Conservation (phyloP, 2,797 vertebrate genomes). For the Catostomus latipinnis region DNA sequence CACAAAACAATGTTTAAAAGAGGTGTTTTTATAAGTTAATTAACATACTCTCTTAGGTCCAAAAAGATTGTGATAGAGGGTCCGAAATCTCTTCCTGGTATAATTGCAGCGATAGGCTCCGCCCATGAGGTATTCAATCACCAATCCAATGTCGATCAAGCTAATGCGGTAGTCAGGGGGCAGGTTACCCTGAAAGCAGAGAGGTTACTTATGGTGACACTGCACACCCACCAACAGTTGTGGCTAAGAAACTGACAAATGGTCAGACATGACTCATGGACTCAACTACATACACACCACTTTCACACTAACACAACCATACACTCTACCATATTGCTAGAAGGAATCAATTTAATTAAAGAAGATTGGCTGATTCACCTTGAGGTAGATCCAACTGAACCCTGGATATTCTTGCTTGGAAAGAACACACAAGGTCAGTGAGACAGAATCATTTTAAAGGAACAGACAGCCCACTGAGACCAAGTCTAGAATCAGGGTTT, state of each 20-base stretch:
- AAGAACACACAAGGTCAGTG: constrained; percentile 99
- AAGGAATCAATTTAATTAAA: constrained; percentile 70
- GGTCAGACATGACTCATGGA: constrained; percentile 30
- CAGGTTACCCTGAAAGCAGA: constrained; percentile 87
- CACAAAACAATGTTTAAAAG: neutral
- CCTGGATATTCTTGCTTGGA: constrained; percentile 99
- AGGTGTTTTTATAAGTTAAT: neutral
- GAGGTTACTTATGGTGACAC: constrained; percentile 59
- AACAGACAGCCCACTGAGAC: constrained; percentile 49
- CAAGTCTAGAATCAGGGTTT: constrained; percentile 24
- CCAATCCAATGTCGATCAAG: constrained; percentile 97
- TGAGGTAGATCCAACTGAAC: constrained; percentile 99
- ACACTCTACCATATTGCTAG: constrained; percentile 65
- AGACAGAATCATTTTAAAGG: constrained; percentile 81
- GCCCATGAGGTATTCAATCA: constrained; percentile 99
- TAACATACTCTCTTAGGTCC: constrained; percentile 95
- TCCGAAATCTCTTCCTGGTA: constrained; percentile 96
- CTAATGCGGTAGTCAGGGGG: constrained; percentile 99
- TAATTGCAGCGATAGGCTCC: constrained; percentile 99
- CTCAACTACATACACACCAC: neutral
- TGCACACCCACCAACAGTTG: constrained; percentile 14
- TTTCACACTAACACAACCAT: constrained; percentile 62
- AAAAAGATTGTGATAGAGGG: constrained; percentile 97
- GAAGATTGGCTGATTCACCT: constrained; percentile 91
- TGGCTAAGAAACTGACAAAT: constrained; percentile 66